Conservation (phyloP, 1,140 invertebrate species). For the Aphelenchoides fujianensis region DNA sequence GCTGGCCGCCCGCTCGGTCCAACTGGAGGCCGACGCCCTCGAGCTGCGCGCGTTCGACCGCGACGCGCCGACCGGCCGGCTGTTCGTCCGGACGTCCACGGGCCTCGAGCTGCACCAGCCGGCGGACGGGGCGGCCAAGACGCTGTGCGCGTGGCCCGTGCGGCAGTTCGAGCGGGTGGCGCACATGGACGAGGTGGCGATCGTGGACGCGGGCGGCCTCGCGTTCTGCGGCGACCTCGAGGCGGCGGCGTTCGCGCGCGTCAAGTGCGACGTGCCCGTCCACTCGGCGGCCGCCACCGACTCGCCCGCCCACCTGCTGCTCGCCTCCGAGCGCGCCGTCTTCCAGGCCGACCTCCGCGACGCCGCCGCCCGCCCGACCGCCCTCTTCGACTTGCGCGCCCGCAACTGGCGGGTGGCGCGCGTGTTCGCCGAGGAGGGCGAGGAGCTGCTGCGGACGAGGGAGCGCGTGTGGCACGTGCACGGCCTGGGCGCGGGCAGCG, state of each 20-base stretch:
- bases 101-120: too few species aligned
- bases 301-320: conserved; percentile 3
- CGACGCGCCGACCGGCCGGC: too few species aligned
- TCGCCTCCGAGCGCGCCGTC: conserved; percentile 4
- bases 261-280: not conserved
- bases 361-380: not conserved
- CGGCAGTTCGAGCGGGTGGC: not conserved
- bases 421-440: not conserved
- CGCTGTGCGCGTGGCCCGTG: not conserved
- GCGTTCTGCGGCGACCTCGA: conserved; percentile 15
- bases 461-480: conserved; percentile 15
- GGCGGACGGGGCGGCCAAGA: too few species aligned
- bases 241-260: not conserved
- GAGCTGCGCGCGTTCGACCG: too few species aligned
- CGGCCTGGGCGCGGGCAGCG: not conserved
- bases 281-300: conserved; percentile 9
- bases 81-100: too few species aligned
- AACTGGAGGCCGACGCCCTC: too few species aligned
- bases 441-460: not conserved
- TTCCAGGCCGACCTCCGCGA: not conserved
- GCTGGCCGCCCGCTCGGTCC: too few species aligned
- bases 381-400: not conserved
- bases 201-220: not conserved
- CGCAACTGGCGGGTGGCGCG: not conserved
- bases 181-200: conserved; percentile 18